Base-by-base conservation (phyloP, 2,797 vertebrate species). In the Pseudochirops corinnae region DNA sequence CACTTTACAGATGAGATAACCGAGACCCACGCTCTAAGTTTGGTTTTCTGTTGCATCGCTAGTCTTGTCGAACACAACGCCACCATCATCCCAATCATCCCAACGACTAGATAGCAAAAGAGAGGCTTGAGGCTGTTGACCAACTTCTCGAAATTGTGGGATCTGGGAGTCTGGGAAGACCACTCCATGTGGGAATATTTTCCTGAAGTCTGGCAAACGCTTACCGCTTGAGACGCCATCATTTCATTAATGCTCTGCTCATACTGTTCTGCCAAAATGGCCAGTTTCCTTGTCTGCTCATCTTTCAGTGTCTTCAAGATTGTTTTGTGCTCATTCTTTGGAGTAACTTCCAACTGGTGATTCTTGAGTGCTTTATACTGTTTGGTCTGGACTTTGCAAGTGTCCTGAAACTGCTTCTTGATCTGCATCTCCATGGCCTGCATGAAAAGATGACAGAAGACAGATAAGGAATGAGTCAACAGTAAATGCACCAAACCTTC, bases 201-300 rank as follows among this genome's bases (percentile, higher is more conserved):
- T 46, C 74, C 24, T 46, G 74, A 87, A 50, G 74, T 26, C 11
- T 87, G 74, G 97, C 95, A 93, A 95, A 92, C 95, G 98, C 99
- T 99, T 98, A 99, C 99, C 99, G 99, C 99, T 98, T 99, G 99
- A 0, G 99, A 99, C 95, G 99, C 99, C 99, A 99, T 99, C 99
- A 99, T 99, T 98, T 99, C 99, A 1, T 99, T 99, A 99, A 99
- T 99, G 99, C 99, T 99, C 99, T 99, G 99, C 98, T 99, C 99
- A 0, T 99, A 98, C 98, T 99, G 99, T 98, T 99, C 99, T 90
- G 99, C 99, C 98, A 99, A 98, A 98, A 99, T 99, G 98, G 99
- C 99, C 90, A 99, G 98, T 98, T 99, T 99, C 98, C 99, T 98
- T 6, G 99, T 99, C 99, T 99, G 99, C 98, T 99, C 99, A 0